Evolutionary conservation across 2,113 vertebrate genomes (phyloP).

Genomic region (Cervus canadensis): DNA sequence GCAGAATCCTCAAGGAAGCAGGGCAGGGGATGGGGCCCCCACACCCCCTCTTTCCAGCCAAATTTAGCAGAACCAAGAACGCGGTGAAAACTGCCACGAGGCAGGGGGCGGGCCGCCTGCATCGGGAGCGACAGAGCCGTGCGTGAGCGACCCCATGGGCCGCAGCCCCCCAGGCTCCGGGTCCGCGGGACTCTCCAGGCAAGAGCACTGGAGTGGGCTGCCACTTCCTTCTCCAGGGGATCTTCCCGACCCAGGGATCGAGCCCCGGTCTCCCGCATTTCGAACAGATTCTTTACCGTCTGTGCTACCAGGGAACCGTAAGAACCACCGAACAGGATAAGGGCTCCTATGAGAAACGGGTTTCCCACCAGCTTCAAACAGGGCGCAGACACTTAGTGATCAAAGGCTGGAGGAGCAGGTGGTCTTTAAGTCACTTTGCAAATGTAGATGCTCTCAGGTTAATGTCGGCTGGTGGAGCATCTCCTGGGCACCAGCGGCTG

Average conservation of each 20-base stretch:
- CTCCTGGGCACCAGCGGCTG: accelerated
- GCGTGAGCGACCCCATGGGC: neutral
- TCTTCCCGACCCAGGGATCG: neutral
- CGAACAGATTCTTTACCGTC: neutral
- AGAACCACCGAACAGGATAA: neutral
- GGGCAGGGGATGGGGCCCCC: neutral
- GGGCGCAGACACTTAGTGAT: neutral
- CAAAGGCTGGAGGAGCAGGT: neutral
- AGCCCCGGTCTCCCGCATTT: neutral
- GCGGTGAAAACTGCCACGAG: neutral
- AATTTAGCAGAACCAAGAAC: neutral
- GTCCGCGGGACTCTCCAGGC: neutral
- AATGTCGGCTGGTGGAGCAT: neutral
- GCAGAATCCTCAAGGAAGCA: neutral
- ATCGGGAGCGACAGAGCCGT: accelerated
- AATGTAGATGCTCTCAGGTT: neutral
- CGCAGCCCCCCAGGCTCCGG: neutral
- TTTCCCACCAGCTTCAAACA: neutral
- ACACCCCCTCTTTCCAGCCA: neutral
- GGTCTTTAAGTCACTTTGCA: neutral
- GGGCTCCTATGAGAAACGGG: neutral
- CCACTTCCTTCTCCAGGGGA: neutral
- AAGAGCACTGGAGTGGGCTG: neutral
- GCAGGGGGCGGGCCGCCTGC: neutral
- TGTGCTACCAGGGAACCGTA: neutral